Evolutionary conservation across 1,140 invertebrate species (phyloP).

Genomic region (Scaptomyza pallida): DNA sequence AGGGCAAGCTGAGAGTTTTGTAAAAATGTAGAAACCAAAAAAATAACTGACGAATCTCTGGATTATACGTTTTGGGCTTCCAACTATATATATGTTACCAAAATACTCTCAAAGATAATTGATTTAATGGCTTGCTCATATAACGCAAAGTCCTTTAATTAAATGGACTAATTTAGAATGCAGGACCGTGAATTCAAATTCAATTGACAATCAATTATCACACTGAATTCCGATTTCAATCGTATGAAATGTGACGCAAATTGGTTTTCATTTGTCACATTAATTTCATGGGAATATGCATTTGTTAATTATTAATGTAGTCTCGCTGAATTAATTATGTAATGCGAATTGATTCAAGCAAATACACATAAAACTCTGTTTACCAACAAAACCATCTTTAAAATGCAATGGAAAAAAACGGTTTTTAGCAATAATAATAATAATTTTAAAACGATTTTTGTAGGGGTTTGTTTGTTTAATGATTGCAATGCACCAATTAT

Average conservation of each 20-base stretch:
- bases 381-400: neutral
- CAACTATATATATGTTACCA: no score
- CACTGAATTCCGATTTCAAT: slow-evolving; percentile 20
- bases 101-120: no score
- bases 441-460: neutral
- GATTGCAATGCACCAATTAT: slow-evolving; percentile 52
- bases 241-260: slow-evolving; percentile 15
- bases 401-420: neutral
- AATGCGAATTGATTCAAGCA: slow-evolving; percentile 22
- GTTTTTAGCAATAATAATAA: slow-evolving; percentile 39
- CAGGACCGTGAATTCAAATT: neutral
- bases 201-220: slow-evolving; percentile 16
- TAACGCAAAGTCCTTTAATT: no score
- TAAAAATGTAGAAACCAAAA: no score
- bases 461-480: slow-evolving; percentile 36
- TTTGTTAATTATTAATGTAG: slow-evolving; percentile 16
- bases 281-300: slow-evolving; percentile 27
- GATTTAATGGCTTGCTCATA: no score
- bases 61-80: no score
- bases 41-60: no score
- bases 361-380: slow-evolving; percentile 1
- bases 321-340: slow-evolving; percentile 26
- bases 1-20: no score
- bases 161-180: neutral
- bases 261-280: slow-evolving; percentile 46